Evolutionary conservation across 2,797 vertebrate species (phyloP), one percentile per base, ranked within the genome.

Genomic region (Rousettus madagascariensis): DNA sequence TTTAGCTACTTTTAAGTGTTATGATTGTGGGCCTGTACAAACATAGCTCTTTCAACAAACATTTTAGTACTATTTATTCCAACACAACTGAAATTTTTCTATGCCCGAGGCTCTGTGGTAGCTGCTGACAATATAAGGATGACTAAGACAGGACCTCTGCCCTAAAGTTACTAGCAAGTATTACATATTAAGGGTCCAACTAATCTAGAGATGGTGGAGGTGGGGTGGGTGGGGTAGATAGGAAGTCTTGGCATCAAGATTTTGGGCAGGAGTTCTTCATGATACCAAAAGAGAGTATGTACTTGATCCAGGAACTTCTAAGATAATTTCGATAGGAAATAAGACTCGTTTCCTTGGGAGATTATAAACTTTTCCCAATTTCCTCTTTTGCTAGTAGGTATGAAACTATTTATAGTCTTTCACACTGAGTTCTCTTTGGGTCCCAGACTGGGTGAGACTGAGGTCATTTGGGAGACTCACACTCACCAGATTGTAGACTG

Each of bases 61-160:
- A 86, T 53, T 95, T 82, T 79, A 71, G n/a, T 93, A 88, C 20
- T 19, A 46, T 33, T 80, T 86, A 79, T 38, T 80, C 91, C 53
- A 94, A 78, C 8, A 79, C 46, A 90, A 33, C 43, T 63, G 55
- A 93, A 38, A 95, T 12, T 41, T 69, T 92, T 8, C 15, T 94
- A 49, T 65, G 57, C 17, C 24, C 1, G 15, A n/a, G 51, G 19
- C 43, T 69, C 55, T 77, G 57, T n/a, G 22, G 22, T 30, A 66
- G 41, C 5, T 78, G 83, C 38, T 83, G 30, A 43, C 2, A 53
- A 36, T n/a, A 59, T 16, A 94, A 78, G 82, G 68, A 65, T 1
- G 8, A 80, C 30, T 55, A 55, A 75, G 17, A 24, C 9, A 49
- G 57, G 59, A 33, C 7, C 11, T 63, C 33, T 77, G 19, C 22